Evolutionary conservation across 92 coral and sea anemone genomes (phyloP).

Genomic region (Phenganax marumi): DNA sequence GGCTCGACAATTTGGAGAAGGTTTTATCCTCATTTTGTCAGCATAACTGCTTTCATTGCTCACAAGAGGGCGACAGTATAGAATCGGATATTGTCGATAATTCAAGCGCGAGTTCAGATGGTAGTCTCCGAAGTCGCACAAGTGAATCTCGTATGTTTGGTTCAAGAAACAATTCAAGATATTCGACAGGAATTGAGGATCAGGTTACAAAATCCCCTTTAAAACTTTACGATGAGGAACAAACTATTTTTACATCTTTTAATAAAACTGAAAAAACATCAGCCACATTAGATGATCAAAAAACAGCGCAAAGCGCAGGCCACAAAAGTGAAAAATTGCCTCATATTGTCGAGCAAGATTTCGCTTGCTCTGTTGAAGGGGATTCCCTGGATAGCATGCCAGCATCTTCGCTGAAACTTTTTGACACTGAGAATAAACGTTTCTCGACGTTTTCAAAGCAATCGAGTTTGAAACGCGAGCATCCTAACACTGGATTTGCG

Average conservation of each 20-base stretch:
- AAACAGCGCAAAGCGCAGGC: not conserved
- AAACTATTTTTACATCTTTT: slow-evolving; percentile 14
- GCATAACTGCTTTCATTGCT: slow-evolving; percentile 23
- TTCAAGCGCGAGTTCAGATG: not conserved
- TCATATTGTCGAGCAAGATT: not conserved
- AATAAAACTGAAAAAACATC: not conserved
- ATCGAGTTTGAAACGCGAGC: not conserved
- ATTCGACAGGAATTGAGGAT: not conserved
- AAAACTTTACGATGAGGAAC: slow-evolving; percentile 12
- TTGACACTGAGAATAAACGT: not conserved
- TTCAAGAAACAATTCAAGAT: not conserved
- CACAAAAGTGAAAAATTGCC: slow-evolving; percentile 4
- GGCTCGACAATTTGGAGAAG: slow-evolving; percentile 3
- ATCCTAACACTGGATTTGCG: not conserved
- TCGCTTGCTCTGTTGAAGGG: not conserved
- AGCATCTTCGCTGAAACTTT: not conserved
- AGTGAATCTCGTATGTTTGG: not conserved
- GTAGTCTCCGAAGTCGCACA: not conserved
- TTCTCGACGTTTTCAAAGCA: slow-evolving; percentile 25
- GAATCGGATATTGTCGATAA: not conserved
- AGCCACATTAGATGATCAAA: not conserved
- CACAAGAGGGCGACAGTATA: not conserved
- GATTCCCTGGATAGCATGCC: not conserved
- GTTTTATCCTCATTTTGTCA: slow-evolving; percentile 13
- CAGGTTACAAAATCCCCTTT: slow-evolving; percentile 27